Percentiles rank a stretch among this genome's conserved stretches.
phyloP scores from a whole-genome alignment of 2,888 invertebrate genomes.

The Pachycephus smyrnensis region DNA sequence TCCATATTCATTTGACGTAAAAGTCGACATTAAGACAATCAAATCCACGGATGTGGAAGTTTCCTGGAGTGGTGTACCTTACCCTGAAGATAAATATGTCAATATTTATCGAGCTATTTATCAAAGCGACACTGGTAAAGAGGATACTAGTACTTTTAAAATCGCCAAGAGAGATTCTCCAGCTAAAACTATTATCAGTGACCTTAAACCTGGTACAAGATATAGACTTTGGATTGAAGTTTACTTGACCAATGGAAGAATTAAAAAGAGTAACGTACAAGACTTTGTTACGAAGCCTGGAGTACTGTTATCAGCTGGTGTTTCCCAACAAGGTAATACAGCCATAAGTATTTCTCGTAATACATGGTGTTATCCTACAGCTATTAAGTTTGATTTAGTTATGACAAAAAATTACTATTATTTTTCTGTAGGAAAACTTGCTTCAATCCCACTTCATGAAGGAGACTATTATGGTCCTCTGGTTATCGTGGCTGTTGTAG shows the following conservation, averaged over 20 bases:
- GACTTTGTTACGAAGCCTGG: conserved; percentile 88
- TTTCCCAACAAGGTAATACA: conserved; percentile 69
- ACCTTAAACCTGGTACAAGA: conserved; percentile 82
- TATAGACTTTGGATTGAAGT: conserved; percentile 91
- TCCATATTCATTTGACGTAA: conserved; percentile 86
- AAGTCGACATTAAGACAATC: conserved; percentile 80
- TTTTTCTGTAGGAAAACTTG: conserved; percentile 69
- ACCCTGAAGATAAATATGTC: conserved; percentile 90
- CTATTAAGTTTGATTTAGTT: background rate
- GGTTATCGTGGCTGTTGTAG: conserved; percentile 89
- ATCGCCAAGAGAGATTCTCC: conserved; percentile 80
- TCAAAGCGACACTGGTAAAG: conserved; percentile 80
- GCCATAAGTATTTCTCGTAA: background rate
- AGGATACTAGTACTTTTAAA: conserved; percentile 80
- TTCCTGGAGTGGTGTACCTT: conserved; percentile 86
- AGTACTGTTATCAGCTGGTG: conserved; percentile 67
- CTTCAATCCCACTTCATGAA: conserved; percentile 69
- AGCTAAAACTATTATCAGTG: conserved; percentile 75
- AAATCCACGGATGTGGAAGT: conserved; percentile 84
- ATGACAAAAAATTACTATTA: background rate
- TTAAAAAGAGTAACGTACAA: conserved; percentile 90
- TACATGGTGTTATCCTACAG: background rate
- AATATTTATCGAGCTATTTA: conserved; percentile 90
- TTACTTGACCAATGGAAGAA: conserved; percentile 89
- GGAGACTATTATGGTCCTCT: conserved; percentile 90